Evolutionary conservation across 2,888 invertebrate species (phyloP).

Genomic region (Lasioglossum oenotherae): DNA sequence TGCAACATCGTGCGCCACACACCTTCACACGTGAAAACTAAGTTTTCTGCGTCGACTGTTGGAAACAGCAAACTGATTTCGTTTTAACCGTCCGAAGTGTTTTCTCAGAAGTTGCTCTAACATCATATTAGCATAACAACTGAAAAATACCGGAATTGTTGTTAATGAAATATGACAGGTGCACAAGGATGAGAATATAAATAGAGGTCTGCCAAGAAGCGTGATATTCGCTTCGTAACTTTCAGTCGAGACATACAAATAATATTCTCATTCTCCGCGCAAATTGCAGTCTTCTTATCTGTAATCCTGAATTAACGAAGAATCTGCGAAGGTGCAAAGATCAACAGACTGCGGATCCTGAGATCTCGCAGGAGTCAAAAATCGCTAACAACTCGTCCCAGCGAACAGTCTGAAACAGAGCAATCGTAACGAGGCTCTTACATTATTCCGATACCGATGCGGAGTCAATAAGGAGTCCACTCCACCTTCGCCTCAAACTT

Average conservation of each 20-base stretch:
- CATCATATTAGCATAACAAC: not conserved
- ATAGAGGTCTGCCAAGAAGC: not conserved
- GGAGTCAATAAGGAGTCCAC: not conserved
- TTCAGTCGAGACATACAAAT: not conserved
- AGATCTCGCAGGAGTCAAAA: not conserved
- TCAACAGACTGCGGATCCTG: not conserved
- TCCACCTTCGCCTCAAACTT: not conserved
- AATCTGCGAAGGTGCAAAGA: not conserved
- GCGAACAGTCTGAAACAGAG: not conserved
- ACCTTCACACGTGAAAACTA: not conserved
- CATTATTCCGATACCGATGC: not conserved
- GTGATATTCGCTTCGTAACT: no score
- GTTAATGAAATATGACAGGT: not conserved
- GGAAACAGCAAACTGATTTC: not conserved
- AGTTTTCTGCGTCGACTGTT: not conserved
- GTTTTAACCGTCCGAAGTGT: not conserved
- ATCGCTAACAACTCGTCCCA: not conserved
- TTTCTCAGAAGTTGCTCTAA: not conserved
- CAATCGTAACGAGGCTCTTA: constrained; percentile 6
- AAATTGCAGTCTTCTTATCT: not conserved
- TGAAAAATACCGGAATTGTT: not conserved
- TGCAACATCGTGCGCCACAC: not conserved
- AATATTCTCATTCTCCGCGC: not conserved
- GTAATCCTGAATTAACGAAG: not conserved
- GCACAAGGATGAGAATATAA: no score